These are phyloP conservation scores for Ruditapes philippinarum DNA, from an alignment of 1,140 invertebrate species.

Conservation along the genomic window DNA sequence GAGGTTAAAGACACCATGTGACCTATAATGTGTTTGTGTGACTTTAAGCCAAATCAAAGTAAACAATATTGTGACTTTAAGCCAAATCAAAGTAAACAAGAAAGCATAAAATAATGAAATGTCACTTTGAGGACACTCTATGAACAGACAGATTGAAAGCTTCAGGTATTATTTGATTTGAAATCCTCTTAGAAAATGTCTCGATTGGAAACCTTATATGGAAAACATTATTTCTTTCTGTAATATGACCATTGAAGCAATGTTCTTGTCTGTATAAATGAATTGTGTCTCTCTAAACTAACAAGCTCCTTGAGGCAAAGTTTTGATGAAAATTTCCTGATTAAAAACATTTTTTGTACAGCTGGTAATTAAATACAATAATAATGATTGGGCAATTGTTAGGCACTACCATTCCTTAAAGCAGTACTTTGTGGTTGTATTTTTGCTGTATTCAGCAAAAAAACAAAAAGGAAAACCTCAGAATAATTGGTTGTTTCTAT, in stretches of 20 bases:
- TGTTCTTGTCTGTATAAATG: background rate
- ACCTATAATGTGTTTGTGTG: no score
- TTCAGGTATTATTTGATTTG: background rate
- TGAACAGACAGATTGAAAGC: background rate
- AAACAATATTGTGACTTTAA: no score
- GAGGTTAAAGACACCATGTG: no score
- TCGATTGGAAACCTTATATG: background rate
- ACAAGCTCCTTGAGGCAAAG: background rate
- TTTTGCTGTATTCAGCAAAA: no score
- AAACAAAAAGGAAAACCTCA: no score
- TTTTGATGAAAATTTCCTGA: background rate
- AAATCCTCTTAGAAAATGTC: background rate
- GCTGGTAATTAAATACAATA: no score
- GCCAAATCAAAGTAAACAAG: no score
- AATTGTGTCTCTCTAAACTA: background rate
- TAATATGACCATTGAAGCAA: background rate
- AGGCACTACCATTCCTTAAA: no score
- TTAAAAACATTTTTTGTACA: background rate
- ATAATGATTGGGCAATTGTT: no score
- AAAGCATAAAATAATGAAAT: background rate
- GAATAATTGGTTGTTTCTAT: no score
- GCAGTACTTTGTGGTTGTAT: no score
- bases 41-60: no score
- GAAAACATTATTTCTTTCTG: background rate
- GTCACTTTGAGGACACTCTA: background rate